A percentile compares a stretch with the other conserved stretches of the same genome.
phyloP scores from a whole-genome alignment of 2,113 vertebrate species.

The Embiotoca jacksoni region DNA sequence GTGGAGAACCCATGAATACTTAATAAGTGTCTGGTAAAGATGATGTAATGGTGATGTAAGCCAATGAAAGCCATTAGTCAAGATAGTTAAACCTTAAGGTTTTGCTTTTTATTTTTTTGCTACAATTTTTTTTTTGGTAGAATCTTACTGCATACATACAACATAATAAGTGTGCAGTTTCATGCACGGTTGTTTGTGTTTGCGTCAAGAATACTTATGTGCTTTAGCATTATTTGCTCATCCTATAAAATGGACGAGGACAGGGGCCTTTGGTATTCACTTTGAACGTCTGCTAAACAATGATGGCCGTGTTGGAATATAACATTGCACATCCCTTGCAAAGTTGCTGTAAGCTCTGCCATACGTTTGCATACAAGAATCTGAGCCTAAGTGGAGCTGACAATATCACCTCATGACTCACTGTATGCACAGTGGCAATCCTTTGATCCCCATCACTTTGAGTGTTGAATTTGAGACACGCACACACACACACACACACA shows the following conservation, averaged over 20 bases:
- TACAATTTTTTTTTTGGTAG: slow-evolving; percentile 25
- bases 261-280: slow-evolving; percentile 32
- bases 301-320: slow-evolving; percentile 44
- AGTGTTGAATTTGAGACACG: slow-evolving; percentile 44
- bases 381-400: slow-evolving; percentile 60
- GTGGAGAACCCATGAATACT: slow-evolving; percentile 68
- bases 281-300: slow-evolving; percentile 35
- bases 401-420: slow-evolving; percentile 60
- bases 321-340: slow-evolving; percentile 23
- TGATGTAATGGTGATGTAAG: slow-evolving; percentile 79
- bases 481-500: slow-evolving; percentile 17
- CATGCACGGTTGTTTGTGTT: not conserved
- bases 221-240: slow-evolving; percentile 1
- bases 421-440: slow-evolving; percentile 59
- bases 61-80: slow-evolving; percentile 70
- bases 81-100: slow-evolving; percentile 55
- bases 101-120: slow-evolving; percentile 37
- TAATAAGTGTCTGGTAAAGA: slow-evolving; percentile 62
- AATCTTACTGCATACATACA: not conserved
- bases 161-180: too few relatives aligned
- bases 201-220: slow-evolving; percentile 1
- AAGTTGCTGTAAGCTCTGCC: slow-evolving; percentile 39
- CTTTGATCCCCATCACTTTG: slow-evolving; percentile 74
- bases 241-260: slow-evolving; percentile 3
- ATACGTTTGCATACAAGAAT: slow-evolving; percentile 52